Percentiles rank a stretch among this genome's conserved stretches.
phyloP scores from a whole-genome alignment of 2,113 vertebrate genomes.

The Chamaetylas fuelleborni region DNA sequence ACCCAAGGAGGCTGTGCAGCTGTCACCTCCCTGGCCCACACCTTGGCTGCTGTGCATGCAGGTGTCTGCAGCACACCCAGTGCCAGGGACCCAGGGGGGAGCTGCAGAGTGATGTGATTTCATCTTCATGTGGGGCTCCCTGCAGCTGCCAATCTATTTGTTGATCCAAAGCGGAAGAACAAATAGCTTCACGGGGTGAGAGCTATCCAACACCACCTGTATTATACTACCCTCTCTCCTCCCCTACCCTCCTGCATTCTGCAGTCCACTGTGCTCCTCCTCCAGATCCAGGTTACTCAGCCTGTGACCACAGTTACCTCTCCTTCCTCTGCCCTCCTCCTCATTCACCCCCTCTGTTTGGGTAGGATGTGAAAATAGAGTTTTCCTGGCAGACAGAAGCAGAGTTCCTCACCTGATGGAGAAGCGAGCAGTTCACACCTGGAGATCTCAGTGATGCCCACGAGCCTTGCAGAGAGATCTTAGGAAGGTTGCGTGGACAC shows the following conservation, averaged over 20 bases:
- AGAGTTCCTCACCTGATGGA: constrained; percentile 78
- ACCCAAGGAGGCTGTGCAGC: accelerated
- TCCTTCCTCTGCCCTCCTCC: not conserved
- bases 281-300: not conserved
- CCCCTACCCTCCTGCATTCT: not conserved
- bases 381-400: not conserved
- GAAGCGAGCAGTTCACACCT: constrained; percentile 79
- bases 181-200: not conserved
- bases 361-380: not conserved
- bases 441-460: constrained; percentile 90
- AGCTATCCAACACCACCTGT: not conserved
- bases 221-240: not conserved
- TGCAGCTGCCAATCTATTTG: not conserved
- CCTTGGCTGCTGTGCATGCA: not conserved
- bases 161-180: not conserved
- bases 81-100: not conserved
- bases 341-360: not conserved
- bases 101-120: not conserved
- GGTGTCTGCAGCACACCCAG: not conserved
- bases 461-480: constrained; percentile 83
- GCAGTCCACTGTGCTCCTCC: not conserved
- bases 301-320: not conserved
- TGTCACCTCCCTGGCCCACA: not conserved
- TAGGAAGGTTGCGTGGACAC: constrained; percentile 58
- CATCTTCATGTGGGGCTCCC: not conserved